phyloP scores from a whole-genome alignment of 2,113 vertebrate species.

The Bufo bufo region DNA sequence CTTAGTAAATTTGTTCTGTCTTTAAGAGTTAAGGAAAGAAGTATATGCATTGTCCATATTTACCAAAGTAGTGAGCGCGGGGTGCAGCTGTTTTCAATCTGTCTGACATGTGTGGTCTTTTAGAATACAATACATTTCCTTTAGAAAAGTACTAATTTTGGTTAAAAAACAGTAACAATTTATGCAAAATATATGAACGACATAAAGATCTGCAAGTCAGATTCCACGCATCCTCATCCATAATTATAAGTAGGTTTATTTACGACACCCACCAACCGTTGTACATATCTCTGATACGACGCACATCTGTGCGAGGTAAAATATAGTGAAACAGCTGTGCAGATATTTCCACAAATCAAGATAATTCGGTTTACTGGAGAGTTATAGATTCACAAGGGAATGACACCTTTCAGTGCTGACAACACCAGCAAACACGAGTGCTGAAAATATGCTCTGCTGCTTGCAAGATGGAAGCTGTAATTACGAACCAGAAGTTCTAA shows the following conservation, averaged over 20 bases:
- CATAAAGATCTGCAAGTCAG: slow-evolving; percentile 36
- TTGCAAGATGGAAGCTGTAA: slow-evolving; percentile 14
- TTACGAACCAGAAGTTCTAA: slow-evolving; percentile 14
- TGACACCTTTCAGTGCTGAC: slow-evolving; percentile 23
- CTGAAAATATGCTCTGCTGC: slow-evolving; percentile 14
- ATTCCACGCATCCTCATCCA: slow-evolving; percentile 33
- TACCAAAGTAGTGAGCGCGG: background rate
- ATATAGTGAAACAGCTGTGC: slow-evolving; percentile 48
- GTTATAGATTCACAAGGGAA: slow-evolving; percentile 23
- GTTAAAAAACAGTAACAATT: slow-evolving; percentile 2
- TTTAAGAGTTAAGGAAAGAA: slow-evolving; percentile 1
- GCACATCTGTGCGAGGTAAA: slow-evolving; percentile 43
- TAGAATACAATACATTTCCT: background rate
- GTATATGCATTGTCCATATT: slow-evolving; percentile 20
- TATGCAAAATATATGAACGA: slow-evolving; percentile 26
- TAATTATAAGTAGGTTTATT: slow-evolving; percentile 41
- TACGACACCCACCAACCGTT: slow-evolving; percentile 28
- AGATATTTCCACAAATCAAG: slow-evolving; percentile 19
- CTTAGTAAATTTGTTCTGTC: background rate
- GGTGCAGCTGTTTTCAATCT: slow-evolving; percentile 29
- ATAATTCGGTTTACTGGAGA: slow-evolving; percentile 14
- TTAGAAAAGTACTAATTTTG: background rate
- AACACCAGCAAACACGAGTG: background rate
- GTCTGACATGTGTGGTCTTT: slow-evolving; percentile 25
- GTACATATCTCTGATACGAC: slow-evolving; percentile 26